A percentile compares a stretch with the other conserved stretches of the same genome.
Evolutionary conservation across 2,888 invertebrate species (phyloP).

Genomic region (Lysandra bellargus): DNA sequence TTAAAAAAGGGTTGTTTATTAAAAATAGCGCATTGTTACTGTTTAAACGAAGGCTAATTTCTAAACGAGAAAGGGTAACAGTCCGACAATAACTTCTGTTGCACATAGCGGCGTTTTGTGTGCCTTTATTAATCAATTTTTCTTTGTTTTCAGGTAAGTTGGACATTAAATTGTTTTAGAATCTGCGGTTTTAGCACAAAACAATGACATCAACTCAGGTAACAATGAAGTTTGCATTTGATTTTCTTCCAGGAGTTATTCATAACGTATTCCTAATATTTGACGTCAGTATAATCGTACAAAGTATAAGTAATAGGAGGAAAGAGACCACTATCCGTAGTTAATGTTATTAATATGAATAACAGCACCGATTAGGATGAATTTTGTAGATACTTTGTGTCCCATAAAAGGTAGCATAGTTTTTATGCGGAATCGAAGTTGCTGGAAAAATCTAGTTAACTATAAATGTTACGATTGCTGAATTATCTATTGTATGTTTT

Average conservation of each 20-base stretch:
- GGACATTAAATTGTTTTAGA: conserved; percentile 60
- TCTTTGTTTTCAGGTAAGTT: conserved; percentile 70
- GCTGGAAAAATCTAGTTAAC: too few relatives aligned
- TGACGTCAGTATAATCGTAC: not conserved
- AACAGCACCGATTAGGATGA: too few relatives aligned
- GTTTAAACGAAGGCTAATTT: not conserved
- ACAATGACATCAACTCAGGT: conserved; percentile 47
- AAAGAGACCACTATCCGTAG: too few relatives aligned
- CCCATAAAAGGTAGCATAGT: too few relatives aligned
- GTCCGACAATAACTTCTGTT: not conserved
- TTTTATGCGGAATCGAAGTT: too few relatives aligned
- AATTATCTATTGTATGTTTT: too few relatives aligned
- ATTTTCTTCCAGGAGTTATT: conserved; percentile 3
- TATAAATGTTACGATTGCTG: too few relatives aligned
- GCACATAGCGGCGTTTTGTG: not conserved
- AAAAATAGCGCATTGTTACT: too few relatives aligned
- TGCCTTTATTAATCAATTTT: conserved; percentile 48
- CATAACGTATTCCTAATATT: not conserved
- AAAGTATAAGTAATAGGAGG: too few relatives aligned
- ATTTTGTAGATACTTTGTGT: too few relatives aligned
- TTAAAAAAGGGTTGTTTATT: too few relatives aligned
- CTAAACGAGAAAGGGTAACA: not conserved
- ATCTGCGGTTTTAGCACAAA: conserved; percentile 48
- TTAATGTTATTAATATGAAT: too few relatives aligned
- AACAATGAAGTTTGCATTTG: conserved; percentile 24